Evolutionary conservation across 2,888 invertebrate genomes (phyloP), one percentile per base, ranked within the genome.

Genomic region (Ennomos erosarius): DNA sequence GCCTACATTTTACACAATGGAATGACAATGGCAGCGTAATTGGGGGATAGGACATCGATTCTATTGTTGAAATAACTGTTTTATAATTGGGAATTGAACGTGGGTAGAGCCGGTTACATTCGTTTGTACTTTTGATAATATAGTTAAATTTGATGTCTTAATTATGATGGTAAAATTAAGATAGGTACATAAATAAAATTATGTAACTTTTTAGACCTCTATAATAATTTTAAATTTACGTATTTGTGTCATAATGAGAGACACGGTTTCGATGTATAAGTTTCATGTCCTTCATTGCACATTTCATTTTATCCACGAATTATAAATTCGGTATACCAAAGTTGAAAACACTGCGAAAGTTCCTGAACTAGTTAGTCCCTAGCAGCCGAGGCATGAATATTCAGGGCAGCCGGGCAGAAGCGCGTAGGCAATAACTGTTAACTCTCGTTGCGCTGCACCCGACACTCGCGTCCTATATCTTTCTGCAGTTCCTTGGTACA

Each of bases 351-450:
- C 62, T 64, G 71, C 61, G 62, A 76, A 77, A 78, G 73, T 76
- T 75, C 67, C 67, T 61, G 52, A 60, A 61, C 71, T 71, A 70
- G 78, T 77, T 71, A 70, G 78, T 77, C 79, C 81, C 78, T 74
- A 73, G 73, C 75, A 73, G 73, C 75, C 74, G 69, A 76, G 72
- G 75, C 81, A 89, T 89, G 88, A 88, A 90, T 90, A 89, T 89
- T 89, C 88, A 89, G 79, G 61, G 73, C 73, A 68, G 76, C 66
- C 82, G 78, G 71, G 77, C 76, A 77, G 77, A 37, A 46, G 35
- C 76, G 77, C 74, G 75, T 83, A 79, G 79, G 84, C 82, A 84
- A 87, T 88, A 86, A 86, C 86, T 86, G 88, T 88, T 88, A 88
- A 87, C 87, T 85, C 78, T 81, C 75, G 74, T 78, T 78, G 81